Base-by-base conservation (phyloP, 2,113 vertebrate species). In the Leptobrachium leishanense region DNA sequence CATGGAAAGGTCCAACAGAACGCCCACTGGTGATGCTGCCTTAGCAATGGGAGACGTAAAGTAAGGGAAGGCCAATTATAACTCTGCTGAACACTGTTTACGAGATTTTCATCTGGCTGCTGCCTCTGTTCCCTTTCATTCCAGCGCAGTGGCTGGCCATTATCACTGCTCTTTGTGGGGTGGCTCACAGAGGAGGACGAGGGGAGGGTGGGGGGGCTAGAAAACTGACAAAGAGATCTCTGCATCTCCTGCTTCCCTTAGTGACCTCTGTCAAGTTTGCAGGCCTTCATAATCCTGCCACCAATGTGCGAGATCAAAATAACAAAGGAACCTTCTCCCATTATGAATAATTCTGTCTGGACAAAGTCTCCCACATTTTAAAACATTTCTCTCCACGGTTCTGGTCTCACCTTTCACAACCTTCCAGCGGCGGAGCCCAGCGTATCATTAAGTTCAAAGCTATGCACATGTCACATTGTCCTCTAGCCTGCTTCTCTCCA, bases 291-390 rank as follows among this genome's bases (percentile, higher is more conserved):
- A 80, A 80, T 74, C 62, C 77, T 74, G 71, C 77, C 71, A 80
- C 77, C 63, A 73, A 73, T 41, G 54, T 73, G 77, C 77, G 59
- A 74, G 77, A 80, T 80, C 77, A 68, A 74, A 74, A 80, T 80
- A 74, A 80, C 70, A 74, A 80, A 79, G 77, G 77, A 71, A 7
- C 43, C 57, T 63, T 77, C 76, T 74, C 77, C 77, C 69, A 72
- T 79, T 79, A 80, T 80, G 77, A 80, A 80, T 80, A 80, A 80
- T 80, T 80, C 77, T 80, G 77, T 79, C 70, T 80, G 77, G 77
- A 80, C 77, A 80, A 79, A 79, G 71, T 80, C 77, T 80, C 71
- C 77, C 70, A 73, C 71, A 80, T 80, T 80, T 80, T 80, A 43
- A 68, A 74, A 73, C 70, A 73, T 74, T 80, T 80, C 62, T 80